Evolutionary conservation across 2,113 vertebrate species (phyloP), one percentile per base, ranked within the genome.

Genomic region (Pseudorectes ferrugineus): DNA sequence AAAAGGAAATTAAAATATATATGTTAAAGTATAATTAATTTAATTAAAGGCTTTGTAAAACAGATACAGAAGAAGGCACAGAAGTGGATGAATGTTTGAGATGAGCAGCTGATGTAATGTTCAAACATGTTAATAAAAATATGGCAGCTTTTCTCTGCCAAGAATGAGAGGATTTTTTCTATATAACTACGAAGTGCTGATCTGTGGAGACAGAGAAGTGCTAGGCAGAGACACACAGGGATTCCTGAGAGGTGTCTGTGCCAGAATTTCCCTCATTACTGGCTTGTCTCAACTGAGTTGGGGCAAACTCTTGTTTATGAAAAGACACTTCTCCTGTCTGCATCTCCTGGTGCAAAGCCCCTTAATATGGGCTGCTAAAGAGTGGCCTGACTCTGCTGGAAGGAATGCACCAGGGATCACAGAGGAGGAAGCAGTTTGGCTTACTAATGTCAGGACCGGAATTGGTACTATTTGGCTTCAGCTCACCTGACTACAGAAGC

Each of bases 111-210:
- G 88, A 95, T 86, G 72, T 72, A 92, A 96, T 94, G 95, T 88
- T 97, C 91, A 88, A 96, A 93, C 95, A 86, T 25, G 93, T 77
- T 95, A 77, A 93, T 40, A 83, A 96, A 95, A 96, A 93, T 77
- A 84, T 20, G 42, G 52, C 68, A 74, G 25, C 48, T 85, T 66
- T 80, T 74, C 43, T 74, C 36, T 10, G 82, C 95, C 94, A 96
- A 84, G 75, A 94, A 81, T 9, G 48, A 92, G 57, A 76, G 55
- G 33, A 58, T 58, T 93, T 92, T 87, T 85, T 51, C 45, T 91
- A 1, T 49, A 18, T 46, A 75, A 93, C 92, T 85, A n/a, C 14
- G 26, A 92, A 85, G 88, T 59, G 78, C 92, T 88, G 63, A 92
- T 77, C 57, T 84, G 75, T 52, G 72, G 65, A 88, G 80, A 90